Conservation (phyloP, 2,888 invertebrate species). For the Microplitis manilae region DNA sequence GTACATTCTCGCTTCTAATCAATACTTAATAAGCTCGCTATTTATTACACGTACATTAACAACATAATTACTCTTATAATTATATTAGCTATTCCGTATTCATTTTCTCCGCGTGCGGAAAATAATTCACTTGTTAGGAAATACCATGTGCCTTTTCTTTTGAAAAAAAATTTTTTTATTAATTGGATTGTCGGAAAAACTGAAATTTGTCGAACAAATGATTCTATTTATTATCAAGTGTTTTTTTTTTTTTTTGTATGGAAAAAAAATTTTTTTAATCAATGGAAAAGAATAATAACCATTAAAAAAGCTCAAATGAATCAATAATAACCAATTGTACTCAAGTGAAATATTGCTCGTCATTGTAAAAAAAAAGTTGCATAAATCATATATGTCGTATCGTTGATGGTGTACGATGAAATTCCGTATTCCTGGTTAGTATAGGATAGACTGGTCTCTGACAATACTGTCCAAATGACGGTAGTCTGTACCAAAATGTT, state of each 20-base stretch:
- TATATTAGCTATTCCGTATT: background rate
- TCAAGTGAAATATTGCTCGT: slow-evolving; percentile 25
- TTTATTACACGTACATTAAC: background rate
- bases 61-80: background rate
- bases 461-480: slow-evolving; percentile 69
- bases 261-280: background rate
- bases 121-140: background rate
- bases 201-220: background rate
- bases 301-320: background rate
- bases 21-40: background rate
- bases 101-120: background rate
- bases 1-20: background rate
- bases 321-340: slow-evolving; percentile 18
- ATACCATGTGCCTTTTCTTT: background rate
- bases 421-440: slow-evolving; percentile 67
- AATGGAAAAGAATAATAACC: background rate
- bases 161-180: background rate
- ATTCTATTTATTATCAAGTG: background rate
- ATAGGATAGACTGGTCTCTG: slow-evolving; percentile 61
- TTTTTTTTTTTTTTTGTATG: background rate
- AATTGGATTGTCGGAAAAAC: background rate
- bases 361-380: slow-evolving; percentile 45
- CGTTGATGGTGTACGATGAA: slow-evolving; percentile 50
- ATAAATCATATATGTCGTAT: slow-evolving; percentile 50
- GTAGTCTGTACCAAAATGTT: slow-evolving; percentile 49